A percentile compares a stretch with the other conserved stretches of the same genome.
Conservation (phyloP, 2,888 invertebrate genomes). For the Malacosoma neustria region DNA sequence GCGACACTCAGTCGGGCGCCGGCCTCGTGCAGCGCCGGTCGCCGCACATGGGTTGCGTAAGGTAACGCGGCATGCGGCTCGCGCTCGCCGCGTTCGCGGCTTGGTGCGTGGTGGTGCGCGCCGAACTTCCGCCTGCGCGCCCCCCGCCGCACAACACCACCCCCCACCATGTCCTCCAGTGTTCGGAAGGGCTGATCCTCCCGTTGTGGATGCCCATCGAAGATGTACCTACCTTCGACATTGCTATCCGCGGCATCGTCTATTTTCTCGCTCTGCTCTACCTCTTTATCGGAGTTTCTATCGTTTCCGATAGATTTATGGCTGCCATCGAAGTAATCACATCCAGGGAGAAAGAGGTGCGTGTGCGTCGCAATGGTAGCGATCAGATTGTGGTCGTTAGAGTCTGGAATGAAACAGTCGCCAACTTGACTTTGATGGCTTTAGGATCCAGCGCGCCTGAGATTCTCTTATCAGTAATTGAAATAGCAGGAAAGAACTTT, state of each 20-base stretch:
- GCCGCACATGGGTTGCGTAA: constrained; percentile 44
- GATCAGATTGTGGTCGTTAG: constrained; percentile 94
- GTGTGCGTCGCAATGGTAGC: constrained; percentile 90
- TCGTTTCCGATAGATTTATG: constrained; percentile 99
- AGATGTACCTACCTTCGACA: constrained; percentile 83
- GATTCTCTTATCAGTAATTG: constrained; percentile 97
- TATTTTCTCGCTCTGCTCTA: constrained; percentile 94
- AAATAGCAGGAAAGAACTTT: constrained; percentile 96
- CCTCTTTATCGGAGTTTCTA: constrained; percentile 98
- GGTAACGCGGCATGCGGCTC: constrained; percentile 66
- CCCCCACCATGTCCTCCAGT: constrained; percentile 64
- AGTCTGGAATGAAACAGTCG: constrained; percentile 99
- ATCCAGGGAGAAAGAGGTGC: constrained; percentile 96
- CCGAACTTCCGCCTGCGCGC: constrained; percentile 51
- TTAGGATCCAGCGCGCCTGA: constrained; percentile 99
- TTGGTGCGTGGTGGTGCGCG: constrained; percentile 59
- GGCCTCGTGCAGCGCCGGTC: constrained; percentile 65
- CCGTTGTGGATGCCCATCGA: constrained; percentile 92
- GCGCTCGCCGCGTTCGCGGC: constrained; percentile 68
- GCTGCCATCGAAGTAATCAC: constrained; percentile 99
- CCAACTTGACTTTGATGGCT: constrained; percentile 98
- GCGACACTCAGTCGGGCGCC: constrained; percentile 67
- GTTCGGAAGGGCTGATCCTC: constrained; percentile 89
- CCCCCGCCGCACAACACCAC: constrained; percentile 51
- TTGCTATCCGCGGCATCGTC: constrained; percentile 88